A percentile compares a stretch with the other conserved stretches of the same genome.
phyloP scores from a whole-genome alignment of 2,797 vertebrate species.

The Mus caroli region DNA sequence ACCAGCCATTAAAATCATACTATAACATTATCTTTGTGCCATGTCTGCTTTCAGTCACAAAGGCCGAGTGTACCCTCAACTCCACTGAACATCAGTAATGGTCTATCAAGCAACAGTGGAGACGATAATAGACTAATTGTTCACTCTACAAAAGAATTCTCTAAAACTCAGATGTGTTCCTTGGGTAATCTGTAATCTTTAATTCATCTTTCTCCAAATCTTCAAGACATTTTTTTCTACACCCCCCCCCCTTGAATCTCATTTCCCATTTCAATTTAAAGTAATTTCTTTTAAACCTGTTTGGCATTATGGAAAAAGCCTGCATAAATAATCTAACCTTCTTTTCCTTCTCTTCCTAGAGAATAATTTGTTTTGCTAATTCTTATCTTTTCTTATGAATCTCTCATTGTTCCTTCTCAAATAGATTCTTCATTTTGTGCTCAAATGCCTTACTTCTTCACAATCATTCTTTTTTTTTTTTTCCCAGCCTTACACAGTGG shows the following conservation, averaged over 20 bases:
- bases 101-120: constrained; percentile 15
- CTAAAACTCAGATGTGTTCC: constrained; percentile 34
- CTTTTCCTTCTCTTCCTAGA: constrained; percentile 50
- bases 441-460: constrained; percentile 8
- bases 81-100: neutral
- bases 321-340: constrained; percentile 58
- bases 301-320: constrained; percentile 45
- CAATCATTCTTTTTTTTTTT: neutral
- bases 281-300: constrained; percentile 64
- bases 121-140: constrained; percentile 42
- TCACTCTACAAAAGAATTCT: constrained; percentile 53
- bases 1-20: constrained; percentile 6
- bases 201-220: constrained; percentile 63
- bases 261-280: constrained; percentile 71
- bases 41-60: constrained; percentile 21
- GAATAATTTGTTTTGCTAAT: constrained; percentile 63
- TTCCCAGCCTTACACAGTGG: neutral
- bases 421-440: neutral
- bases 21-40: neutral
- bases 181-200: constrained; percentile 57
- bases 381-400: constrained; percentile 39
- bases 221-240: constrained; percentile 50
- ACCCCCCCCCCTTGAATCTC: neutral
- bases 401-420: constrained; percentile 28
- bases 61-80: neutral